These are phyloP conservation scores for Apamea crenata DNA, from an alignment of 2,888 invertebrate genomes.

Conservation along the genomic window DNA sequence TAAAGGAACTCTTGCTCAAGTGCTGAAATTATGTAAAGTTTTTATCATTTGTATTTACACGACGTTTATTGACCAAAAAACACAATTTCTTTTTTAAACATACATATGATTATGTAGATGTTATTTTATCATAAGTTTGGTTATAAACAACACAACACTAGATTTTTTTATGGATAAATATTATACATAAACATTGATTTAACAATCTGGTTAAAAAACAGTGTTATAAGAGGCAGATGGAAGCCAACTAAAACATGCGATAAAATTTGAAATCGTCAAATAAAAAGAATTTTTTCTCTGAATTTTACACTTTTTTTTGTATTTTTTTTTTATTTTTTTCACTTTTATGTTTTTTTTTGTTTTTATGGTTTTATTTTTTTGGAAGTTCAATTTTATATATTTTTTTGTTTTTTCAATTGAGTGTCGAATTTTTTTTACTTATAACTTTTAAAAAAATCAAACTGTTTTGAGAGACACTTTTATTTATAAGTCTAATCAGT, in stretches of 20 bases:
- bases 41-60: constrained; percentile 32
- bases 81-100: neutral
- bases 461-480: constrained; percentile 86
- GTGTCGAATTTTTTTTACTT: constrained; percentile 76
- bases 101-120: constrained; percentile 2
- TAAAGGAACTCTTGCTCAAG: constrained; percentile 20
- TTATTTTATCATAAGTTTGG: constrained; percentile 31
- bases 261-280: constrained; percentile 76
- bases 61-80: constrained; percentile 45
- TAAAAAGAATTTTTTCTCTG: constrained; percentile 77
- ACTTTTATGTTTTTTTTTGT: constrained; percentile 70
- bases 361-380: constrained; percentile 75
- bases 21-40: constrained; percentile 27
- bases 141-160: constrained; percentile 53
- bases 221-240: constrained; percentile 64
- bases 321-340: constrained; percentile 69
- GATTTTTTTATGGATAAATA: constrained; percentile 58
- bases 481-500: constrained; percentile 83
- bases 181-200: constrained; percentile 62
- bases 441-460: constrained; percentile 83
- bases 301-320: constrained; percentile 75
- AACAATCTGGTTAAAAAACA: constrained; percentile 59
- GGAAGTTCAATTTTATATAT: constrained; percentile 75
- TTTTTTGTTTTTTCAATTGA: constrained; percentile 73
- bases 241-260: constrained; percentile 72